phyloP scores from a whole-genome alignment of 2,113 vertebrate species.

The Oenanthe melanoleuca region DNA sequence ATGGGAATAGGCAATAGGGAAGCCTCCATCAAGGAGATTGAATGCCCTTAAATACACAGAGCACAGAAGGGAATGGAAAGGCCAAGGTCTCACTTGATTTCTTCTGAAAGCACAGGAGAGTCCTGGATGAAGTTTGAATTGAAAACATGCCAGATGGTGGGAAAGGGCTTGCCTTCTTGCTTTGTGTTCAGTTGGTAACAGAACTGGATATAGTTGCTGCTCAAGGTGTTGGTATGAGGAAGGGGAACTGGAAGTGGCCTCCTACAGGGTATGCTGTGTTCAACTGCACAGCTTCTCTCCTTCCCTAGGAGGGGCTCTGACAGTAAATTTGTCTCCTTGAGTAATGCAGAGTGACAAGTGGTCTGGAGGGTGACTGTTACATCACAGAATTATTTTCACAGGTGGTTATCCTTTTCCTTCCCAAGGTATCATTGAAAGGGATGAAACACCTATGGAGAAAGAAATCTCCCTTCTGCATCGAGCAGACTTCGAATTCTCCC shows the following conservation, averaged over 20 bases:
- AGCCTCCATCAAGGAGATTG: neutral
- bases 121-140: neutral
- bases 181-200: neutral
- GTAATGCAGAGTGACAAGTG: neutral
- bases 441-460: conserved; percentile 86
- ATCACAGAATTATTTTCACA: neutral
- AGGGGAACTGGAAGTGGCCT: neutral
- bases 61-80: neutral
- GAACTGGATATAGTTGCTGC: neutral
- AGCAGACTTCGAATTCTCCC: conserved; percentile 84
- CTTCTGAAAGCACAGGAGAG: neutral
- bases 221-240: neutral
- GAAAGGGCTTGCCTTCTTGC: neutral
- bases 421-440: conserved; percentile 90
- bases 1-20: neutral
- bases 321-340: neutral
- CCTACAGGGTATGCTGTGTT: neutral
- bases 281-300: neutral
- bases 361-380: neutral
- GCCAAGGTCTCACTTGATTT: neutral
- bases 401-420: neutral
- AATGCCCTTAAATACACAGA: neutral
- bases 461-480: conserved; percentile 80
- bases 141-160: neutral
- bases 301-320: neutral